These are phyloP conservation scores for Periphyllus acericola DNA, from an alignment of 2,888 invertebrate genomes.

Conservation along the genomic window DNA sequence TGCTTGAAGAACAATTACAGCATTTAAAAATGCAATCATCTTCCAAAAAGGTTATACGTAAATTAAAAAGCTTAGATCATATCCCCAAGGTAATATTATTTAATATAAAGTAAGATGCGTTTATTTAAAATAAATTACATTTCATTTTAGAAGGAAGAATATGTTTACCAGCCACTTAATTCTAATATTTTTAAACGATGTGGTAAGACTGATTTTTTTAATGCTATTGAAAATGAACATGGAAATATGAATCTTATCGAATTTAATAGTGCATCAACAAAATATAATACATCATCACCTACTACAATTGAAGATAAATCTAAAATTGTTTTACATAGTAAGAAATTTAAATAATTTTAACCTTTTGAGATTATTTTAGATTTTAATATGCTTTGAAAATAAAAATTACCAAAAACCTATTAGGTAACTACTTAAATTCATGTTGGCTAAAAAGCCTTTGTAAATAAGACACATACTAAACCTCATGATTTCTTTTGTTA, in stretches of 20 bases:
- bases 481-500: background rate
- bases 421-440: background rate
- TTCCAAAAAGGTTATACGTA: conserved; percentile 50
- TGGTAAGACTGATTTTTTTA: background rate
- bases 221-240: conserved; percentile 27
- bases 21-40: conserved; percentile 43
- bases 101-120: background rate
- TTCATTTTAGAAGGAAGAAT: conserved; percentile 42
- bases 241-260: background rate
- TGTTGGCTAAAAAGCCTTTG: background rate
- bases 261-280: background rate
- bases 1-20: conserved; percentile 38
- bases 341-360: conserved; percentile 13
- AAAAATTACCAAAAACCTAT: background rate
- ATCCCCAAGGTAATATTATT: conserved; percentile 30
- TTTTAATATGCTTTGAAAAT: background rate
- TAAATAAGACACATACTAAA: background rate
- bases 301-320: background rate
- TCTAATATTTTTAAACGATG: background rate
- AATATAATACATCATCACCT: conserved; percentile 1
- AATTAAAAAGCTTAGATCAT: conserved; percentile 42
- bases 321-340: conserved; percentile 24
- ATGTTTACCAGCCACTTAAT: background rate
- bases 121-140: background rate
- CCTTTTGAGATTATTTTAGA: background rate